Evolutionary conservation across 2,113 vertebrate genomes (phyloP), one percentile per base, ranked within the genome.

Genomic region (Oreocharis arfaki): DNA sequence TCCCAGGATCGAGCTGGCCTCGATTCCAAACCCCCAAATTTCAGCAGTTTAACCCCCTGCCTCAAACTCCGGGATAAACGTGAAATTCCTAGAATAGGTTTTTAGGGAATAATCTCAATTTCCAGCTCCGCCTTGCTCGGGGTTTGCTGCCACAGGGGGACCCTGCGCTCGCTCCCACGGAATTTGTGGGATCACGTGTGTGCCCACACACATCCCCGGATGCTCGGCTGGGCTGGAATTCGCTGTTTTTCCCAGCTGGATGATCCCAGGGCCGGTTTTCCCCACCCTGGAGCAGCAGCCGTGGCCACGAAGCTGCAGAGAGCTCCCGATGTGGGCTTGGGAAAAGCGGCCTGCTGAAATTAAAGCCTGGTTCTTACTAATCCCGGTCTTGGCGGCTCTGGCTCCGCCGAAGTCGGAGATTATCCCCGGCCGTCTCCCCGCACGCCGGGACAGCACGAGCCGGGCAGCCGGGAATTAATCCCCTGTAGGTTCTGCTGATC

Each of bases 241-340:
- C 1, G 0, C 3, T 1, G 2, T 2, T 41, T 84, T 75, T 75
- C 67, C 73, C 7, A 2, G 33, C 35, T 4, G 28, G 42, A 17
- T 3, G 16, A 13, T 49, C 33, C 70, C 75, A 35, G 60, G 37
- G 18, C 15, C 30, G 44, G 0, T 9, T 65, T 56, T 84, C 6
- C 56, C 37, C 42, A 13, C 35, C 35, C 44, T 7, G 7, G 57
- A 61, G 23, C 61, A 46, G 8, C 33, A 3, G 8, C 57, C 0
- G 3, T 7, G 37, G 59, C 18, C 1, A 3, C 7, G 2, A 2
- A 16, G 11, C 59, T 27, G 59, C 59, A 44, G 41, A 47, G 59
- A 46, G 26, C 41, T 56, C 49, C 81, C 4, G 1, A 6, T 0
- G 26, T n/a, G 85, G 82, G 53, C 16, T 1, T 8, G 53, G 78